These are phyloP conservation scores for Choristoneura fumiferana DNA, from an alignment of 1,140 invertebrate genomes.

Conservation along the genomic window DNA sequence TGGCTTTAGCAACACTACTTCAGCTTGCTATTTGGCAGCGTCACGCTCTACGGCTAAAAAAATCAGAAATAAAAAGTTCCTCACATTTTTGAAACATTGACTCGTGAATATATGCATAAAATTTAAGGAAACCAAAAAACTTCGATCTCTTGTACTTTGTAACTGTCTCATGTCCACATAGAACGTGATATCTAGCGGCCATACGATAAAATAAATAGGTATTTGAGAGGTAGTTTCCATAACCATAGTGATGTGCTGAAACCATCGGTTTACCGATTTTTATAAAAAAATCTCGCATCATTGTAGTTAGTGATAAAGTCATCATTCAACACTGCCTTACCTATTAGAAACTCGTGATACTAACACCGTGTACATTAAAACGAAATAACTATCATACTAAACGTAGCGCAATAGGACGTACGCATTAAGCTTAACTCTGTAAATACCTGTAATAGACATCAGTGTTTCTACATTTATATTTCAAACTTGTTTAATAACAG, in stretches of 20 bases:
- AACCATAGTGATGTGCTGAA: slow-evolving; percentile 1
- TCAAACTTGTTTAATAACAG: slow-evolving; percentile 69
- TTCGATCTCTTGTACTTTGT: slow-evolving; percentile 22
- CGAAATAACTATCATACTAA: slow-evolving; percentile 46
- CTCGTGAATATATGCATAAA: background rate
- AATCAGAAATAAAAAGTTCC: background rate
- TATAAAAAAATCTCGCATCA: slow-evolving; percentile 26
- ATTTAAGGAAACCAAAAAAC: background rate
- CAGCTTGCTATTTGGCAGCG: slow-evolving; percentile 14
- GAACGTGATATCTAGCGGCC: slow-evolving; percentile 61
- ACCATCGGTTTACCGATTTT: slow-evolving; percentile 5
- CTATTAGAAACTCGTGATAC: slow-evolving; percentile 21
- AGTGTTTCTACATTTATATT: slow-evolving; percentile 57
- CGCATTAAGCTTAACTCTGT: slow-evolving; percentile 66
- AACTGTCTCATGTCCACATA: slow-evolving; percentile 34
- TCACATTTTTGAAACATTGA: background rate
- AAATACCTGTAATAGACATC: slow-evolving; percentile 63
- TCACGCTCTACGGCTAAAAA: background rate
- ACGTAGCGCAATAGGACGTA: slow-evolving; percentile 57
- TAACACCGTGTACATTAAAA: slow-evolving; percentile 30
- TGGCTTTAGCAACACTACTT: slow-evolving; percentile 27
- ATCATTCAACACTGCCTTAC: slow-evolving; percentile 18
- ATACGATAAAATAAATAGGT: slow-evolving; percentile 34
- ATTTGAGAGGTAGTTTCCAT: slow-evolving; percentile 7
- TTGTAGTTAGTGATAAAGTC: slow-evolving; percentile 27